Evolutionary conservation across 2,888 invertebrate genomes (phyloP).

Genomic region (Agapostemon virescens): DNA sequence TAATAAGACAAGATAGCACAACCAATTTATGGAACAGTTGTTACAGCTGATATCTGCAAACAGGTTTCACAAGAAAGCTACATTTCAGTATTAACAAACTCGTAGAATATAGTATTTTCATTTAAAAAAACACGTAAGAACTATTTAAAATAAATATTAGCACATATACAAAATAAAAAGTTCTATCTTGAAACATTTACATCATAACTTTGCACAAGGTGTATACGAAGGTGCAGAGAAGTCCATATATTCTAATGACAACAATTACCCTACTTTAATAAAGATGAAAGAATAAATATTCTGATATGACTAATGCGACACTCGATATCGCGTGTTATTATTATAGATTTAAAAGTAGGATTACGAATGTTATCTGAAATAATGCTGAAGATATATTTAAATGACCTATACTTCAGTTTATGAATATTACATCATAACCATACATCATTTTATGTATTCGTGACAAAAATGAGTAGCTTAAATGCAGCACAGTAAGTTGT

Average conservation of each 20-base stretch:
- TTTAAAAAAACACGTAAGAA: not conserved
- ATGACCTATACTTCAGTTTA: not conserved
- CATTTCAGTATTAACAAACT: not conserved
- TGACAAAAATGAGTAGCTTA: too few species aligned
- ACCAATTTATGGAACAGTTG: not conserved
- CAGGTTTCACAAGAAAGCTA: not conserved
- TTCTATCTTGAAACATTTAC: not conserved
- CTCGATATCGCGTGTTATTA: not conserved
- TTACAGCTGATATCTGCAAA: not conserved
- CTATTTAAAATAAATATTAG: not conserved
- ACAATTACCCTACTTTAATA: not conserved
- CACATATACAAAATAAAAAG: not conserved
- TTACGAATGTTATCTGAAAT: not conserved
- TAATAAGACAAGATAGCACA: not conserved
- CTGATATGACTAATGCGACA: too few species aligned
- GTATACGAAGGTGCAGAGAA: not conserved
- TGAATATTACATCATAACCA: not conserved
- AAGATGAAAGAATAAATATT: not conserved
- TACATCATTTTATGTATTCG: too few species aligned
- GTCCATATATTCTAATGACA: not conserved
- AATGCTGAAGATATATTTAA: not conserved
- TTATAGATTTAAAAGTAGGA: not conserved
- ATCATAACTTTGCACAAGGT: not conserved
- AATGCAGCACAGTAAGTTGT: too few species aligned
- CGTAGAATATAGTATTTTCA: not conserved